Evolutionary conservation across 2,888 invertebrate genomes (phyloP).

Genomic region (Pristionchus entomophagus): DNA sequence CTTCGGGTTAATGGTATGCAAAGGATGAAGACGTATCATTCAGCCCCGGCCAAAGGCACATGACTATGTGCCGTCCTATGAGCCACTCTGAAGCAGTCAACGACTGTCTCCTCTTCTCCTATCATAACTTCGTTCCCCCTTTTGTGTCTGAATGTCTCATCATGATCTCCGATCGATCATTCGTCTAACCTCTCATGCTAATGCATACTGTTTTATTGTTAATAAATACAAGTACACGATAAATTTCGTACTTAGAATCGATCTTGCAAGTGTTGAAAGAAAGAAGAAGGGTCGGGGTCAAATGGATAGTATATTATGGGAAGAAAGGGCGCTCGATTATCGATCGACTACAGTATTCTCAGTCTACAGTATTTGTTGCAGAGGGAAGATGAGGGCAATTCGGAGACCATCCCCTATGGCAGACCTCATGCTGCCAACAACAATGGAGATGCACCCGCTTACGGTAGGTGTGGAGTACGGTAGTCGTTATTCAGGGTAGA

Average conservation of each 20-base stretch:
- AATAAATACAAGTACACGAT: background rate
- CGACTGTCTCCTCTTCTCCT: background rate
- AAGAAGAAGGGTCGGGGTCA: too few species aligned
- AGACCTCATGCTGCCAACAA: background rate
- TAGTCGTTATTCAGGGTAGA: too few species aligned
- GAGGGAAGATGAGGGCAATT: background rate
- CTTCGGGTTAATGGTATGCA: too few species aligned
- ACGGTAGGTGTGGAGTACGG: background rate
- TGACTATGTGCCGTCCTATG: background rate
- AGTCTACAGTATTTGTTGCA: background rate
- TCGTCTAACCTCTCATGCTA: background rate
- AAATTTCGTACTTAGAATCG: background rate
- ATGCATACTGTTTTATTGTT: background rate
- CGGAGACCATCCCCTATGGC: slow-evolving; percentile 44
- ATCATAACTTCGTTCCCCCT: background rate
- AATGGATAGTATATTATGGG: too few species aligned
- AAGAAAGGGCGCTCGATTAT: too few species aligned
- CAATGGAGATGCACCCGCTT: slow-evolving; percentile 18
- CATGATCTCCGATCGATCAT: background rate
- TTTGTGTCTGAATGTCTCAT: background rate
- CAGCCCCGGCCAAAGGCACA: background rate
- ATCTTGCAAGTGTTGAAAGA: background rate
- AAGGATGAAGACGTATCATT: background rate
- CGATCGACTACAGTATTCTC: background rate
- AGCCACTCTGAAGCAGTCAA: slow-evolving; percentile 12